A percentile compares a stretch with the other conserved stretches of the same genome.
phyloP scores from a whole-genome alignment of 2,113 vertebrate genomes.

The Notarius quadriscutis region DNA sequence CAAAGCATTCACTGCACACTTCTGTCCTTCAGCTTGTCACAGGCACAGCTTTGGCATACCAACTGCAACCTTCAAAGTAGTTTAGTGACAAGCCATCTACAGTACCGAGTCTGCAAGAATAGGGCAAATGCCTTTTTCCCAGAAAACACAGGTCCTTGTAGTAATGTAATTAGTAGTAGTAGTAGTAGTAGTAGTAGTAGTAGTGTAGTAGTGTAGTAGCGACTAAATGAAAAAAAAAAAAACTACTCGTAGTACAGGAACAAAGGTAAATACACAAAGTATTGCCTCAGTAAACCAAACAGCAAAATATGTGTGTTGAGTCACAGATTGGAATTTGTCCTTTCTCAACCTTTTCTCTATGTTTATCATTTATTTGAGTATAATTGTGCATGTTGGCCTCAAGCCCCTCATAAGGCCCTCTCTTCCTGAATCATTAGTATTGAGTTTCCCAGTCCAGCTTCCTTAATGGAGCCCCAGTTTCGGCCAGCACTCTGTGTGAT shows the following conservation, averaged over 20 bases:
- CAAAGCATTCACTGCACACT: conserved; percentile 31
- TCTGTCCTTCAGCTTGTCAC: conserved; percentile 16
- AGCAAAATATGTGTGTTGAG: neutral
- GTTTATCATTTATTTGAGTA: conserved; percentile 54
- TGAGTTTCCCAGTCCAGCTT: conserved; percentile 57
- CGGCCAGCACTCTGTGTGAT: conserved; percentile 50
- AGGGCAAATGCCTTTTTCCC: neutral
- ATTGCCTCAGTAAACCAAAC: neutral
- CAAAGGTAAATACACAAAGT: neutral
- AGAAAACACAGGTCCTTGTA: neutral
- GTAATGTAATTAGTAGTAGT: neutral
- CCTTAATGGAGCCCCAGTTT: conserved; percentile 54
- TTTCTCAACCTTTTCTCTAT: neutral
- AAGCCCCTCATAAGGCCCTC: conserved; percentile 50
- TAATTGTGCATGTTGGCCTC: conserved; percentile 57
- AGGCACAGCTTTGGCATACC: conserved; percentile 23
- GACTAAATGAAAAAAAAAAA: neutral
- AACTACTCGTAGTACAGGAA: neutral
- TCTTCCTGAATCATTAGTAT: conserved; percentile 59
- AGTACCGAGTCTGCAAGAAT: neutral
- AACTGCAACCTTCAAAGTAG: conserved; percentile 17
- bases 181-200: neutral
- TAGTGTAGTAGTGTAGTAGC: neutral
- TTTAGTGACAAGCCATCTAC: conserved; percentile 6
- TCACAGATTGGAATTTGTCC: conserved; percentile 2